Percentiles rank a stretch among this genome's conserved stretches.
Conservation (phyloP, 2,888 invertebrate species). For the Nebria salina region DNA sequence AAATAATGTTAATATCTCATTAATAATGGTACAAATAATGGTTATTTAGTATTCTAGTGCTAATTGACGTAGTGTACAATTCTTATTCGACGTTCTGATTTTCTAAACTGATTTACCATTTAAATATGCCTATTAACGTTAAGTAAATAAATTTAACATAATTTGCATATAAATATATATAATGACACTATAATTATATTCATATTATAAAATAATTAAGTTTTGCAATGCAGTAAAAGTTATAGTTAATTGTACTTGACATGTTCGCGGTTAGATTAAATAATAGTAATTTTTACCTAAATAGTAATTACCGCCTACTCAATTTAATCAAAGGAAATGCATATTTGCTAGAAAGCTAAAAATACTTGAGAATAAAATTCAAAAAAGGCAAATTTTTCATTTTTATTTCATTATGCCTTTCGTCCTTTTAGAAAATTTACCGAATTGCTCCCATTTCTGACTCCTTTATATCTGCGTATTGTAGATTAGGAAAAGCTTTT, state of each 20-base stretch:
- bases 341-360: background rate
- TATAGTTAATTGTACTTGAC: too few relatives aligned
- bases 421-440: too few relatives aligned
- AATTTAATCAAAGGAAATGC: background rate
- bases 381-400: too few relatives aligned
- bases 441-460: too few relatives aligned
- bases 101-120: background rate
- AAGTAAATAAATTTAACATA: background rate
- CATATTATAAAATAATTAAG: constrained; percentile 4
- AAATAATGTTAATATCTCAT: too few relatives aligned
- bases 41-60: too few relatives aligned
- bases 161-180: constrained; percentile 15
- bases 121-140: background rate
- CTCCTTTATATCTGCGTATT: too few relatives aligned
- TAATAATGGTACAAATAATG: too few relatives aligned
- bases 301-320: background rate
- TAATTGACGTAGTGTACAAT: too few relatives aligned
- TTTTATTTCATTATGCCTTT: too few relatives aligned
- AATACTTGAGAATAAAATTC: too few relatives aligned
- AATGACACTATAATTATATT: constrained; percentile 16
- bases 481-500: too few relatives aligned
- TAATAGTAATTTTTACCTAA: background rate
- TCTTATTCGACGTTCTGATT: background rate
- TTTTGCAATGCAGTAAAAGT: constrained; percentile 3
- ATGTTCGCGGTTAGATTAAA: background rate